phyloP scores from a whole-genome alignment of 2,888 invertebrate species.

The Zaprionus lineosus region DNA sequence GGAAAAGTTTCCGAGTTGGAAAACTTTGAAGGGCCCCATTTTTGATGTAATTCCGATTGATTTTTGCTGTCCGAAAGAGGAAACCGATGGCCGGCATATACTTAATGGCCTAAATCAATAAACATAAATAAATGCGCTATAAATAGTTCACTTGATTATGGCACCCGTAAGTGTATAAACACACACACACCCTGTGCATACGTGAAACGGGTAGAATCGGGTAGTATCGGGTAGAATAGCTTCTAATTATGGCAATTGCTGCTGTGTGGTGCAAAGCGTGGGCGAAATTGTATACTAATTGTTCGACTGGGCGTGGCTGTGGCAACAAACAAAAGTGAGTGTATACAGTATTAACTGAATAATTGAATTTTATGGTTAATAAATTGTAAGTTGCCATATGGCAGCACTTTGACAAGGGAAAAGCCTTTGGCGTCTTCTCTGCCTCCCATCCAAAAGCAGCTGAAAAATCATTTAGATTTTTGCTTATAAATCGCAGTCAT shows the following conservation, averaged over 20 bases:
- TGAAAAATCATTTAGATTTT: constrained; percentile 28
- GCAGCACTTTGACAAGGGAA: constrained; percentile 45
- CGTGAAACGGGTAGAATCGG: too few species aligned
- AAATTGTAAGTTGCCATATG: constrained; percentile 27
- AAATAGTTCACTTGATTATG: constrained; percentile 35
- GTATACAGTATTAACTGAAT: constrained; percentile 11
- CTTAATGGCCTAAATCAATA: constrained; percentile 46
- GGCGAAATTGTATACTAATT: constrained; percentile 20
- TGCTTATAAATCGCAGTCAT: constrained; percentile 40
- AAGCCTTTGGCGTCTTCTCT: constrained; percentile 1
- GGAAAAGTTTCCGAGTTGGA: neutral
- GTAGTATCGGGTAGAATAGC: constrained; percentile 50
- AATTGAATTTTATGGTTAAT: constrained; percentile 11
- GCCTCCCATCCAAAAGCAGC: too few species aligned
- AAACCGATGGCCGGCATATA: constrained; percentile 2
- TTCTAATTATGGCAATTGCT: constrained; percentile 48
- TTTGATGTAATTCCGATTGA: constrained; percentile 48
- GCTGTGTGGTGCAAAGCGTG: neutral
- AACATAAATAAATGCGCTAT: constrained; percentile 36
- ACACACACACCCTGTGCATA: neutral
- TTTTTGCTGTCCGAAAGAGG: constrained; percentile 26
- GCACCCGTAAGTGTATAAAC: constrained; percentile 4
- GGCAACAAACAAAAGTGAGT: constrained; percentile 16
- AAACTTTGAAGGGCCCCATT: neutral
- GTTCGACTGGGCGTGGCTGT: constrained; percentile 25